phyloP scores from a whole-genome alignment of 2,113 vertebrate genomes.

The Paralichthys olivaceus region DNA sequence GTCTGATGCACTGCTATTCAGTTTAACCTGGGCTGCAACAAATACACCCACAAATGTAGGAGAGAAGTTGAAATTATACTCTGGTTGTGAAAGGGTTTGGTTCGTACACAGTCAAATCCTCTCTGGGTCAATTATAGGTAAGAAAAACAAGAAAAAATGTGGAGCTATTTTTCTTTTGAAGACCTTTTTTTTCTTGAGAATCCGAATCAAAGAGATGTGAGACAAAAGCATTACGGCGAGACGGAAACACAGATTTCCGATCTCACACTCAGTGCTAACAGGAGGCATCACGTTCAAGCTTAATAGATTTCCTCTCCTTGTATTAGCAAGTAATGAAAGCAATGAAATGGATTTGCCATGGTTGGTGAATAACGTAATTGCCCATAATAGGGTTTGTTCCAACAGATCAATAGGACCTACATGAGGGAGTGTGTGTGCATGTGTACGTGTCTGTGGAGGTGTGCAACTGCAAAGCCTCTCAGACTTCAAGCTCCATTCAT shows the following conservation, averaged over 20 bases:
- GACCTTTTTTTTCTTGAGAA: conserved; percentile 12
- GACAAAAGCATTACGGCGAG: conserved; percentile 54
- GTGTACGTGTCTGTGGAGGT: conserved; percentile 63
- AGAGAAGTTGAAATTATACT: not conserved
- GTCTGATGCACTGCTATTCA: conserved; percentile 12
- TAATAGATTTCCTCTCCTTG: conserved; percentile 73
- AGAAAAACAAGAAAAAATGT: conserved; percentile 28
- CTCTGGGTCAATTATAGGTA: conserved; percentile 8
- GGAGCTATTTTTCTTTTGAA: conserved; percentile 35
- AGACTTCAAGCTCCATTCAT: conserved; percentile 75
- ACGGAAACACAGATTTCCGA: conserved; percentile 71
- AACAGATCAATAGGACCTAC: conserved; percentile 79
- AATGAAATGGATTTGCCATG: conserved; percentile 77
- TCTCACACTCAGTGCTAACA: conserved; percentile 65
- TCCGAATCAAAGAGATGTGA: conserved; percentile 51
- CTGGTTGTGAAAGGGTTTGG: conserved; percentile 5
- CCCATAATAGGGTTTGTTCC: conserved; percentile 78
- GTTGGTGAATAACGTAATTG: conserved; percentile 75
- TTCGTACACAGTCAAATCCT: conserved; percentile 8
- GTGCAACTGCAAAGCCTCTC: conserved; percentile 69
- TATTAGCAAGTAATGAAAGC: conserved; percentile 74
- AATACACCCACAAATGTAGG: not conserved
- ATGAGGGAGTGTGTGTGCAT: conserved; percentile 61
- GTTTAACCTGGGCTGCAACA: not conserved
- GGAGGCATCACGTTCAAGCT: conserved; percentile 75